phyloP scores from a whole-genome alignment of 2,888 invertebrate species.

The Cheilosia vernalis region DNA sequence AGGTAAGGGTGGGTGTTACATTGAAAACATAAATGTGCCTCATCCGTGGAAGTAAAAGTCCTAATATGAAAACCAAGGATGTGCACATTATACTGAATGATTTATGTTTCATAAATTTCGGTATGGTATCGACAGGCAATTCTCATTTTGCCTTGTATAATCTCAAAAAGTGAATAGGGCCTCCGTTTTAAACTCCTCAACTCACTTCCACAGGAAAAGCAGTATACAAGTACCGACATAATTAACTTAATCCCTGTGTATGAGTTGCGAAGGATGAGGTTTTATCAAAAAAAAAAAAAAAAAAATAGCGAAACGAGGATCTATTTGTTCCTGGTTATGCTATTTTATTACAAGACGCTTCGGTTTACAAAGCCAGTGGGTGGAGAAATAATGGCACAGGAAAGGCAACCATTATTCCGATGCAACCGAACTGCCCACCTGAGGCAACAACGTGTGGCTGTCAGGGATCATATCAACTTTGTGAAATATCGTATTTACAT shows the following conservation, averaged over 20 bases:
- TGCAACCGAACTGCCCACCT: neutral
- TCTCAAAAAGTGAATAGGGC: too few species aligned
- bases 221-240: neutral
- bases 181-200: too few species aligned
- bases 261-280: conserved; percentile 19
- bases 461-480: conserved; percentile 26
- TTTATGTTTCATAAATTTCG: neutral
- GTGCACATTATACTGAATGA: neutral
- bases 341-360: conserved; percentile 5
- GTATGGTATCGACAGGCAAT: too few species aligned
- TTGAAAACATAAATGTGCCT: neutral
- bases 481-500: conserved; percentile 9
- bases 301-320: too few species aligned
- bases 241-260: conserved; percentile 24
- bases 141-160: too few species aligned
- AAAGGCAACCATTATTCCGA: neutral
- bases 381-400: neutral
- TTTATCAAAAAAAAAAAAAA: too few species aligned
- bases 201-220: neutral
- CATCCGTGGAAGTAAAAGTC: neutral
- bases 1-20: neutral
- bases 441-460: conserved; percentile 4
- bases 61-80: neutral
- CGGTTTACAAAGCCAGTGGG: neutral
- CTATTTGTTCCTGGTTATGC: conserved; percentile 16